A percentile compares a stretch with the other conserved stretches of the same genome.
Evolutionary conservation across 2,113 vertebrate genomes (phyloP).

Genomic region (Bos indicus): DNA sequence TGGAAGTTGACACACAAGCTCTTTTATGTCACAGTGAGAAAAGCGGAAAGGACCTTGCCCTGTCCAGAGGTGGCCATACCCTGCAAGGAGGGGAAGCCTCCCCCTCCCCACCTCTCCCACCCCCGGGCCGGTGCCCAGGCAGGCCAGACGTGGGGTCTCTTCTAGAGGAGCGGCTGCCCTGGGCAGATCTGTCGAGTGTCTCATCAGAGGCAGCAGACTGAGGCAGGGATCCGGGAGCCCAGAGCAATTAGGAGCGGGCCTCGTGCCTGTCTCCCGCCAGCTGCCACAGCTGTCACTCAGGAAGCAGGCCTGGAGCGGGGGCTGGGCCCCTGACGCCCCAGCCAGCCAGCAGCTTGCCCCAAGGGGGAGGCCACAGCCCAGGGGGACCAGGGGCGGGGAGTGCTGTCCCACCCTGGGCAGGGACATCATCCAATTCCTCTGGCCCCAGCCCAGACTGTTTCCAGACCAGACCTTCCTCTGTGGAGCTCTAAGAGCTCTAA

Average conservation of each 20-base stretch:
- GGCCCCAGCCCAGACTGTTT: background rate
- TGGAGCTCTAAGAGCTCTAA: background rate
- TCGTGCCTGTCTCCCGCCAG: background rate
- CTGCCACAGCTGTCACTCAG: constrained; percentile 39
- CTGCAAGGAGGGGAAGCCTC: background rate
- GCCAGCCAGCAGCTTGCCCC: background rate
- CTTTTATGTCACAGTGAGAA: background rate
- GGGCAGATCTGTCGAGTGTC: background rate
- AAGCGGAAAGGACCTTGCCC: background rate
- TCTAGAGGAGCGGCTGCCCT: background rate
- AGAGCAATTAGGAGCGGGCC: constrained; percentile 50
- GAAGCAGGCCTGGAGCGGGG: background rate
- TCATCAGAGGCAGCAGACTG: constrained; percentile 26
- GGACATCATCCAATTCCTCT: background rate
- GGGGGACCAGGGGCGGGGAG: no score
- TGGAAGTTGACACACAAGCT: background rate
- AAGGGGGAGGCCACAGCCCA: background rate
- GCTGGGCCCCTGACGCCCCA: background rate
- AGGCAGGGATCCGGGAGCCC: constrained; percentile 22
- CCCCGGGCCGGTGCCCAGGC: fast-evolving
- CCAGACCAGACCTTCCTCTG: background rate
- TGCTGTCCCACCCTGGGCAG: background rate
- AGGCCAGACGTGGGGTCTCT: background rate
- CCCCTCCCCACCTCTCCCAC: background rate
- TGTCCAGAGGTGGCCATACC: background rate